Evolutionary conservation across 2,113 vertebrate species (phyloP).

Genomic region (Podocnemis expansa): DNA sequence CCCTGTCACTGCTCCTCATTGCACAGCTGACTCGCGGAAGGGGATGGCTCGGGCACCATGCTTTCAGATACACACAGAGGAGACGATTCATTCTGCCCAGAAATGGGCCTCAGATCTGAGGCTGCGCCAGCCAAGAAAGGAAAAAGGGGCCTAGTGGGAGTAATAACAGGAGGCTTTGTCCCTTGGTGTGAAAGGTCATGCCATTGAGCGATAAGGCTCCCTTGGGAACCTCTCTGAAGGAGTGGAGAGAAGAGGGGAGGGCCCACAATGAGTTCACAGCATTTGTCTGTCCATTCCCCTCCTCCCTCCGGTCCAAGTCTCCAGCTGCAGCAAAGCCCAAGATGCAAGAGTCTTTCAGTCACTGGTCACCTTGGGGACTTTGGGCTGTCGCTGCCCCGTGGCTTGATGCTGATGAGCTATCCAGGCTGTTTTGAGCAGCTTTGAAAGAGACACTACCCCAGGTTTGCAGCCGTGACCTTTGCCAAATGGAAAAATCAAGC

Average conservation of each 20-base stretch:
- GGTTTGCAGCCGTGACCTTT: fast-evolving
- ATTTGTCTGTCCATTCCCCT: too few relatives aligned
- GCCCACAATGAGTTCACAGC: not conserved
- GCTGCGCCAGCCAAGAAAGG: not conserved
- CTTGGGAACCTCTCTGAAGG: not conserved
- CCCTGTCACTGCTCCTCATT: not conserved
- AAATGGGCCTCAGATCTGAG: not conserved
- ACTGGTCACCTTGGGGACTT: too few relatives aligned
- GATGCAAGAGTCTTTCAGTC: not conserved
- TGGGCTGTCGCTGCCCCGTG: not conserved
- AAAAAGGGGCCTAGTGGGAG: not conserved
- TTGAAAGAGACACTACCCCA: not conserved
- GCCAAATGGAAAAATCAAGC: not conserved
- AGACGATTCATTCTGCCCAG: not conserved
- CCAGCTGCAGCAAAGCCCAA: not conserved
- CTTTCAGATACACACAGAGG: not conserved
- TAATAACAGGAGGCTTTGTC: not conserved
- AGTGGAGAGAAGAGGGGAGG: not conserved
- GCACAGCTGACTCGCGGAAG: not conserved
- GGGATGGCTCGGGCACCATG: not conserved
- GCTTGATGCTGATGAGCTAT: not conserved
- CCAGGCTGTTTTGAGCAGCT: not conserved
- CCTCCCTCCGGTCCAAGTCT: not conserved
- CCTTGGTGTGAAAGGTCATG: not conserved
- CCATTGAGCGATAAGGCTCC: fast-evolving